A percentile compares a stretch with the other conserved stretches of the same genome.
phyloP scores from a whole-genome alignment of 2,797 vertebrate genomes.

The Hylomyscus alleni region DNA sequence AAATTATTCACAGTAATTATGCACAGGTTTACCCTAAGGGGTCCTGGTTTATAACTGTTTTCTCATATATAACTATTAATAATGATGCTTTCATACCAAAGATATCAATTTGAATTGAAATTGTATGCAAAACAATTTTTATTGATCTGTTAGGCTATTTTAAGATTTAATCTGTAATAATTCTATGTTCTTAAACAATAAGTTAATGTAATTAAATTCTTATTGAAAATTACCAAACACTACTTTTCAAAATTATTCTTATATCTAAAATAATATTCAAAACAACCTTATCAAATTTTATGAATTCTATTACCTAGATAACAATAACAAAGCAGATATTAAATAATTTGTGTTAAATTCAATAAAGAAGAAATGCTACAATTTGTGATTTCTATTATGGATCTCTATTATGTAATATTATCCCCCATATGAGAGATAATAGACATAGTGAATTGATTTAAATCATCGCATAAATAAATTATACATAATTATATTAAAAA shows the following conservation, averaged over 20 bases:
- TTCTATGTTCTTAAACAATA: neutral
- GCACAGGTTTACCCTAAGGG: slow-evolving; percentile 12
- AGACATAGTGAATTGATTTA: neutral
- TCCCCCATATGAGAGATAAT: neutral
- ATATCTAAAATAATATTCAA: neutral
- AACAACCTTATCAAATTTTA: neutral
- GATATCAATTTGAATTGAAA: slow-evolving; percentile 19
- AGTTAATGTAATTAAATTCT: neutral
- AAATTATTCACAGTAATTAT: slow-evolving; percentile 68
- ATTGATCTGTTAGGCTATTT: neutral
- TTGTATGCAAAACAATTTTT: neutral
- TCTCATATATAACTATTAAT: slow-evolving; percentile 41
- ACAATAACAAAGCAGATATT: neutral
- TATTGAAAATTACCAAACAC: neutral
- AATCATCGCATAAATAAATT: neutral
- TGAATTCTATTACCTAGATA: neutral
- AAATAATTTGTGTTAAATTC: neutral
- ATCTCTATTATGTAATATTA: neutral
- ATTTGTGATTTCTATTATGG: neutral
- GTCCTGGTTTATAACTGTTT: slow-evolving; percentile 31
- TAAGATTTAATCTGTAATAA: neutral
- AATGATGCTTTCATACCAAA: slow-evolving; percentile 10
- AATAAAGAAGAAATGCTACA: neutral
- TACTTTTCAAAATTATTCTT: neutral
- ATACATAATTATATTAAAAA: neutral